Conservation (phyloP, 2,888 invertebrate species). For the Drosophila diplacantha region DNA sequence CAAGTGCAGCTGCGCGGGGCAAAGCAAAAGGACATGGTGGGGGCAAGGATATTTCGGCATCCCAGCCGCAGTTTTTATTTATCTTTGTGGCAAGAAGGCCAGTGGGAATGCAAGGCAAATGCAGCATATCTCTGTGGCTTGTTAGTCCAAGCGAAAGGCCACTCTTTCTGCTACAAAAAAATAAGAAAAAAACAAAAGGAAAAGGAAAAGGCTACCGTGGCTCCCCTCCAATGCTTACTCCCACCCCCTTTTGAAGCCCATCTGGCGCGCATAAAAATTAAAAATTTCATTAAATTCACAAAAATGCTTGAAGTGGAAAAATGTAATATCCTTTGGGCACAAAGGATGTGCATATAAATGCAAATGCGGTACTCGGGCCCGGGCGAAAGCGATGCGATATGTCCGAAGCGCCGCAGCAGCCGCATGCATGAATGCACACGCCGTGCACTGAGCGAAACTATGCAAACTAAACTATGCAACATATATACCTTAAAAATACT, state of each 20-base stretch:
- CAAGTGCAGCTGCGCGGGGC: conserved; percentile 8
- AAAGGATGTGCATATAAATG: conserved; percentile 63
- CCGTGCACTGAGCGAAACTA: conserved; percentile 5
- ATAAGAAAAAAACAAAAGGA: neutral
- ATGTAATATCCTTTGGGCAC: conserved; percentile 74
- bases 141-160: conserved; percentile 39
- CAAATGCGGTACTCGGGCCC: conserved; percentile 40
- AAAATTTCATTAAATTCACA: conserved; percentile 73
- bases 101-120: conserved; percentile 36
- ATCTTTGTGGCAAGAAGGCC: conserved; percentile 28
- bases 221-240: too few species aligned
- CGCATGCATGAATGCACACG: conserved; percentile 36
- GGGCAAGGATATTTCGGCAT: conserved; percentile 11
- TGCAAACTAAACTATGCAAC: neutral
- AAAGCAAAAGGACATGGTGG: conserved; percentile 6
- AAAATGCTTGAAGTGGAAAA: conserved; percentile 72
- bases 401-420: conserved; percentile 30
- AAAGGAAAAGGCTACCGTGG: neutral
- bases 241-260: neutral
- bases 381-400: conserved; percentile 28
- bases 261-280: conserved; percentile 64
- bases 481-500: too few species aligned
- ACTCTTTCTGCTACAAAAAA: neutral
- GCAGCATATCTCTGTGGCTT: conserved; percentile 45
- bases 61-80: conserved; percentile 34